phyloP scores from a whole-genome alignment of 2,113 vertebrate genomes.

The Empidonax alnorum region DNA sequence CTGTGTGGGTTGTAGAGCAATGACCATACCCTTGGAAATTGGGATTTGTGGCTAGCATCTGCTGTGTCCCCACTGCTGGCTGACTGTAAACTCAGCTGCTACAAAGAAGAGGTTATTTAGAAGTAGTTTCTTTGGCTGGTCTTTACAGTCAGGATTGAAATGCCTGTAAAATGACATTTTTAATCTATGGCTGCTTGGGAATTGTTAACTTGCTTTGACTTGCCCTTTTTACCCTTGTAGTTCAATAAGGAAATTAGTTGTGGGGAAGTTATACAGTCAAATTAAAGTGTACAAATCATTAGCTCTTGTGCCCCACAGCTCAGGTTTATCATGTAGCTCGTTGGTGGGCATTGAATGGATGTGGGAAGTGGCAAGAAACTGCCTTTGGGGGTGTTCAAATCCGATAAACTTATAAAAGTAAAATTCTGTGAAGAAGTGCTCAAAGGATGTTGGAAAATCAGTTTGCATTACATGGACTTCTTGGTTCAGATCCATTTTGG shows the following conservation, averaged over 20 bases:
- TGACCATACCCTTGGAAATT: not conserved
- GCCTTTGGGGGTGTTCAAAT: not conserved
- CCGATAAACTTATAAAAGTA: not conserved
- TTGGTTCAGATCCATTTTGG: not conserved
- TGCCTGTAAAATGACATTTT: not conserved
- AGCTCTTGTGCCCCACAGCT: slow-evolving; percentile 21
- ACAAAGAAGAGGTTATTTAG: not conserved
- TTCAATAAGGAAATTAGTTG: slow-evolving; percentile 25
- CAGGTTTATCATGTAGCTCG: not conserved
- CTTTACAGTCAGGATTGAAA: not conserved
- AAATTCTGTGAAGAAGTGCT: not conserved
- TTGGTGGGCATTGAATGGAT: not conserved
- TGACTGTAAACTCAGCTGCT: not conserved
- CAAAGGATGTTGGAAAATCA: not conserved
- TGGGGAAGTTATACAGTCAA: slow-evolving; percentile 11
- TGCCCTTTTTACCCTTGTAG: slow-evolving; percentile 11
- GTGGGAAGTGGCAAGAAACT: not conserved
- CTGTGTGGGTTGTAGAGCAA: not conserved
- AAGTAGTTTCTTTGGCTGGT: not conserved
- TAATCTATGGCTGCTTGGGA: not conserved
- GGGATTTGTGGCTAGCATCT: not conserved
- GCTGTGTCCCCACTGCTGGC: not conserved
- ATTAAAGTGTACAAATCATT: slow-evolving; percentile 53
- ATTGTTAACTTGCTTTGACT: not conserved
- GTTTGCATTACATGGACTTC: not conserved